Percentiles rank a stretch among this genome's conserved stretches.
Conservation (phyloP, 1,140 invertebrate species). For the Caenorhabditis tropicalis region DNA sequence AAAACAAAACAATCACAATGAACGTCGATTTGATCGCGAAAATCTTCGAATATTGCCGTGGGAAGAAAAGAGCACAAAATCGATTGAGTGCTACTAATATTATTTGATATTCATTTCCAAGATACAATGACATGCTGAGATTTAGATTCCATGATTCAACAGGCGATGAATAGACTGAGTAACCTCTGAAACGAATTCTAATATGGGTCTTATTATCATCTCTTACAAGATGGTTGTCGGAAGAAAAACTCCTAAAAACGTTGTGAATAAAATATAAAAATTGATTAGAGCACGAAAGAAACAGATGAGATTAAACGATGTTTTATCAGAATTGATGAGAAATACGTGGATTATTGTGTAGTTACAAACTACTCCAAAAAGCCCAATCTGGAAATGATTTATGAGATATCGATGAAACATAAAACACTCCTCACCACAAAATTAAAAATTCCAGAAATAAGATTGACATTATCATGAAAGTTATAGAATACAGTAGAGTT, state of each 20-base stretch:
- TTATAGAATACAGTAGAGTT: background rate
- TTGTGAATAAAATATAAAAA: background rate
- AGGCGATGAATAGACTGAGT: background rate
- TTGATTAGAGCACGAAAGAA: background rate
- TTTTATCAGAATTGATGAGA: background rate
- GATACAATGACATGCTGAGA: background rate
- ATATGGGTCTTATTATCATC: background rate
- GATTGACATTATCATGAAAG: background rate
- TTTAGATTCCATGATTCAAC: background rate
- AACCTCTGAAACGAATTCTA: background rate
- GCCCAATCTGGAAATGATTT: background rate
- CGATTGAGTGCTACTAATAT: background rate
- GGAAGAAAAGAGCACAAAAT: slow-evolving; percentile 5
- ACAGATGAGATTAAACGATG: background rate
- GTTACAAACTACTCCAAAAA: background rate
- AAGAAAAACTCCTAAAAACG: background rate
- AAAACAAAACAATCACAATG: background rate
- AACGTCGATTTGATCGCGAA: background rate
- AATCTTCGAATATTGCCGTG: background rate
- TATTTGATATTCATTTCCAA: slow-evolving; percentile 24
- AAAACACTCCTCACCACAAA: background rate
- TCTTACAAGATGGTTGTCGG: background rate
- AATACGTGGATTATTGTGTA: background rate
- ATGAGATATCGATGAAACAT: background rate
- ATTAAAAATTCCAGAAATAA: background rate